Base-by-base conservation (phyloP, 2,888 invertebrate species). In the Liodrosophila aerea region DNA sequence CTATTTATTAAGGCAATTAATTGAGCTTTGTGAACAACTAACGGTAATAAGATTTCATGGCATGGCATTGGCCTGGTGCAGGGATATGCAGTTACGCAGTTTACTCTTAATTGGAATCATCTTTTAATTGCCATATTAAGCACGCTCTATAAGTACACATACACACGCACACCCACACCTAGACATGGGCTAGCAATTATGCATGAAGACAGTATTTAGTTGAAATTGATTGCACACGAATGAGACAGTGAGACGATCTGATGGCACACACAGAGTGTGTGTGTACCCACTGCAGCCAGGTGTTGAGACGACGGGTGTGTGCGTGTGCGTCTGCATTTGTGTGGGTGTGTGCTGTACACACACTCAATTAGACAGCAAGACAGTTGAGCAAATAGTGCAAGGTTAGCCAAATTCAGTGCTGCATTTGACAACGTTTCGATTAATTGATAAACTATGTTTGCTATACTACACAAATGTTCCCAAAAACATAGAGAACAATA, bases 51-150 rank as follows among this genome's bases (percentile, higher is more conserved):
- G 54, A 72, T 73, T 73, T 76, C 60, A n/a, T 12, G 43, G 64
- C 43, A 60, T 39, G 53, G 58, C 31, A 53, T 60, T 76, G 46
- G 36, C 59, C 47, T 41, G 60, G 33, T 8, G 4, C 27, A 15
- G 22, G 22, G 2, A 22, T 22, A 22, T 22, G 22, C 22, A 22
- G 22, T 22, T 33, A 51, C 41, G 46, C 68, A 68, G 60, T 57
- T 74, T 68, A 64, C 63, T 68, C 57, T 59, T 78, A 85, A 77
- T 80, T 80, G 73, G 73, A 85, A 80, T 76, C 69, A 83, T 80
- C 73, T 85, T 85, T 83, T 80, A 78, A 78, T 78, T 78, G 78
- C 63, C 73, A 64, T 68, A 85, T 72, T 78, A 85, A 76, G 82
- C 65, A 73, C 50, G 59, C 58, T 66, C 62, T 54, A 60, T 76